phyloP scores from a whole-genome alignment of 2,797 vertebrate species.

The Oreochromis mossambicus region DNA sequence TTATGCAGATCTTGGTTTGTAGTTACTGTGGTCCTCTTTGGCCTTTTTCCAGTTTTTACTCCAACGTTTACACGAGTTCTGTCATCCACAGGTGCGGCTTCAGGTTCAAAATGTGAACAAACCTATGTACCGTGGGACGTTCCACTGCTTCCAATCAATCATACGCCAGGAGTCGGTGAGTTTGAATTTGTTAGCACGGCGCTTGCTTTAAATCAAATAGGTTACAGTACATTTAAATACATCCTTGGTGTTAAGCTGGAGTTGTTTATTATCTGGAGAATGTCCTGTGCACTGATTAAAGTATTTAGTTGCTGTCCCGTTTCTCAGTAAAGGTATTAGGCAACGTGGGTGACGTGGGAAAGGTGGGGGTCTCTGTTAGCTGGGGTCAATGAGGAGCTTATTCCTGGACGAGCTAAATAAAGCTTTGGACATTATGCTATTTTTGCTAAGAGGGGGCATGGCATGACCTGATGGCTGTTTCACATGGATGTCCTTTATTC shows the following conservation, averaged over 20 bases:
- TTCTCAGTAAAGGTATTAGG: neutral
- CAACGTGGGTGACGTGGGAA: constrained; percentile 38
- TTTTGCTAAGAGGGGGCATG: neutral
- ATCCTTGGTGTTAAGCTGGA: neutral
- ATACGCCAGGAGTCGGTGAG: constrained; percentile 93
- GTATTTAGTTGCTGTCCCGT: constrained; percentile 30
- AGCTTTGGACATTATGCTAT: constrained; percentile 39
- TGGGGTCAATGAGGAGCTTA: constrained; percentile 35
- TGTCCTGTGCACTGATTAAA: neutral
- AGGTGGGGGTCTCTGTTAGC: neutral
- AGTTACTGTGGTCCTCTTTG: neutral
- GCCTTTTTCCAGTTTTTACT: neutral
- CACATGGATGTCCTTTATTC: neutral
- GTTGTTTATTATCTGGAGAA: neutral
- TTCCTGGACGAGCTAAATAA: constrained; percentile 61
- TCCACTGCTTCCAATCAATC: constrained; percentile 96
- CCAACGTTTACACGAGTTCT: neutral
- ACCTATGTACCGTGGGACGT: constrained; percentile 91
- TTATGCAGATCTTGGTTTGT: neutral
- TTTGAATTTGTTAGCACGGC: neutral
- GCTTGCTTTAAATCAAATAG: neutral
- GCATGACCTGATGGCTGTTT: neutral
- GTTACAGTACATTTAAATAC: neutral
- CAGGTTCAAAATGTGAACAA: constrained; percentile 92
- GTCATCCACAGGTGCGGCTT: constrained; percentile 86